Base-by-base conservation (phyloP, 2,797 vertebrate genomes). In the Enteromius argenteus region DNA sequence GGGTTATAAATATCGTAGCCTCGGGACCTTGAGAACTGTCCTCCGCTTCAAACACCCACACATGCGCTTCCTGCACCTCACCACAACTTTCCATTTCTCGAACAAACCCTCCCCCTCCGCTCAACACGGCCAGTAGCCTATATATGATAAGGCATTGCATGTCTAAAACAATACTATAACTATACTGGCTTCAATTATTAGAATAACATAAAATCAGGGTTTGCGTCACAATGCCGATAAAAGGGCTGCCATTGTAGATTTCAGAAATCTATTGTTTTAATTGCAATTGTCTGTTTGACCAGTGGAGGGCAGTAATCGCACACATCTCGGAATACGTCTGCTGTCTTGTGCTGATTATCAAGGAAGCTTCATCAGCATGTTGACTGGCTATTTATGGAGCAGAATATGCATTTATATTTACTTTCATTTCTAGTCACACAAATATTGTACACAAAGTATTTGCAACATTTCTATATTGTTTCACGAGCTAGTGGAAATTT, bases 71-170 rank as follows among this genome's bases (percentile, higher is more conserved):
- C 94, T 94, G 93, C 91, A 87, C 89, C 88, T 75, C 74, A 91
- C 93, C 91, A 90, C 92, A 92, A 84, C 92, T 95, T 95, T 95
- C 94, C 94, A 94, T 89, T 92, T 81, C 79, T 83, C 71, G n/a
- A 62, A 74, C 17, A 60, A 49, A 77, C 42, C 76, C 53, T 46
- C 30, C 39, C 53, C 42, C 46, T 46, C 3, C 8, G 39, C 19
- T 75, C 30, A 23, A 14, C 71, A 77, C 62, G 49, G 81, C n/a
- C 39, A 79, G 66, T 46, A 60, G 56, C 44, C 58, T 9, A 39
- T 17, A 21, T 21, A 15, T 21, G 9, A 73, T 17, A 49, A 5
- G 3, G n/a, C 42, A 64, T 37, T 7, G 15, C 4, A 39, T 10
- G 53, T 17, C 27, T 23, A 76, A 64, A 58, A 58, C 9, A 44